These are phyloP conservation scores for Blastomussa wellsi DNA, from an alignment of 92 coral and sea anemone species.

Conservation along the genomic window DNA sequence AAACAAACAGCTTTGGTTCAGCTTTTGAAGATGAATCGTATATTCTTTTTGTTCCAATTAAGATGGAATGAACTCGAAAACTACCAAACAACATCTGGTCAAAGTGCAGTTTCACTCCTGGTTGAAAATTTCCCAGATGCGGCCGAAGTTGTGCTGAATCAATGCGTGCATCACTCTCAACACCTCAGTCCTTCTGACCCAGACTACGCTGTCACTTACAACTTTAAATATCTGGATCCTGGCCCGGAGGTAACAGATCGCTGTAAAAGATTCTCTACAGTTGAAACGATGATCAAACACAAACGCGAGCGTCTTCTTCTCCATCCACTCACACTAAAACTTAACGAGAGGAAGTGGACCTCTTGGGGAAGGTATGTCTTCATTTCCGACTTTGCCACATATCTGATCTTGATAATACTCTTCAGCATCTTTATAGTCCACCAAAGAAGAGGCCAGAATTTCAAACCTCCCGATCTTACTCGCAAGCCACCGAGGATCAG, in stretches of 20 bases:
- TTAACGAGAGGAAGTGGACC: constrained; percentile 68
- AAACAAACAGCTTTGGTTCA: background rate
- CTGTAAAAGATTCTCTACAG: constrained; percentile 54
- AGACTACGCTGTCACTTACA: constrained; percentile 72
- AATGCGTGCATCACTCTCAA: constrained; percentile 57
- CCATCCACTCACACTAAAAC: constrained; percentile 74
- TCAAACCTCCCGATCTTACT: constrained; percentile 3
- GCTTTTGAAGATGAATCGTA: background rate
- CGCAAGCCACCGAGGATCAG: background rate
- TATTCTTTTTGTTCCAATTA: background rate
- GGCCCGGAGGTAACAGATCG: constrained; percentile 68
- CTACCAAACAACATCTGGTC: constrained; percentile 28
- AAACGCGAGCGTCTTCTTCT: constrained; percentile 69
- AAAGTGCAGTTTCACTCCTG: constrained; percentile 59
- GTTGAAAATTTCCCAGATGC: constrained; percentile 77
- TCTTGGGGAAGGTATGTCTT: constrained; percentile 59
- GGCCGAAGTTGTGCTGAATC: constrained; percentile 69
- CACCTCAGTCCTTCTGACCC: constrained; percentile 57
- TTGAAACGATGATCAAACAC: constrained; percentile 56
- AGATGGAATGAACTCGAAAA: constrained; percentile 68
- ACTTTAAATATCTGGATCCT: constrained; percentile 75
- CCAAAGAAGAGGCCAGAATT: constrained; percentile 37
- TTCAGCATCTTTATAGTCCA: constrained; percentile 57
- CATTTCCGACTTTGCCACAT: constrained; percentile 45
- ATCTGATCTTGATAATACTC: constrained; percentile 45